A percentile compares a stretch with the other conserved stretches of the same genome.
phyloP scores from a whole-genome alignment of 2,797 vertebrate genomes.

The Crenuchus spilurus region DNA sequence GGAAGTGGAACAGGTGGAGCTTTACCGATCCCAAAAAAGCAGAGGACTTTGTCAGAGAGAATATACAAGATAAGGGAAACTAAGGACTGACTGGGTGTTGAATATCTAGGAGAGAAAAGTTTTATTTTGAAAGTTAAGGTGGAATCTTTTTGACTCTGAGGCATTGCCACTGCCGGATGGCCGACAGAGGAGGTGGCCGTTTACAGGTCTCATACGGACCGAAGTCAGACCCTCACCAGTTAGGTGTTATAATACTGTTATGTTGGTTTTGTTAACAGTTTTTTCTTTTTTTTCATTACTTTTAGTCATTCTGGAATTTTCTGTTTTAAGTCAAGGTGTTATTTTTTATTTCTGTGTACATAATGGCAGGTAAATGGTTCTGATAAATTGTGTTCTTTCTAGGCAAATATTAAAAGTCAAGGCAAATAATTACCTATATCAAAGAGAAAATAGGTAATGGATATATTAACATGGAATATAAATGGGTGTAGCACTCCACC shows the following conservation, averaged over 20 bases:
- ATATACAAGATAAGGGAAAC: background rate
- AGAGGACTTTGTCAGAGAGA: background rate
- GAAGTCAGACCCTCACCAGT: background rate
- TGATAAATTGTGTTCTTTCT: background rate
- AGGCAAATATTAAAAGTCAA: background rate
- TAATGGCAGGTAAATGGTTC: background rate
- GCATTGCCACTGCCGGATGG: no score
- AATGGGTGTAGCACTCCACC: conserved; percentile 5
- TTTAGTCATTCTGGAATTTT: background rate
- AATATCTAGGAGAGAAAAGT: background rate
- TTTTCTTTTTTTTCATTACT: no score
- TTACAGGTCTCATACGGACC: background rate
- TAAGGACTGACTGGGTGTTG: no score
- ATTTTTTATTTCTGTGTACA: background rate
- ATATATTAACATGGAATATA: background rate
- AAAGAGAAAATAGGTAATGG: no score
- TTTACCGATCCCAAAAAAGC: background rate
- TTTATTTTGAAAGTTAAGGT: background rate
- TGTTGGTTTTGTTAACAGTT: no score
- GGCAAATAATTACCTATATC: background rate
- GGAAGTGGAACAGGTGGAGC: background rate
- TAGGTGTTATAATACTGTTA: no score
- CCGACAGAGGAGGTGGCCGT: background rate
- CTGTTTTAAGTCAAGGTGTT: background rate
- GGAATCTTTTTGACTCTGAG: background rate